phyloP scores from a whole-genome alignment of 2,113 vertebrate species.

The Mesitornis unicolor region DNA sequence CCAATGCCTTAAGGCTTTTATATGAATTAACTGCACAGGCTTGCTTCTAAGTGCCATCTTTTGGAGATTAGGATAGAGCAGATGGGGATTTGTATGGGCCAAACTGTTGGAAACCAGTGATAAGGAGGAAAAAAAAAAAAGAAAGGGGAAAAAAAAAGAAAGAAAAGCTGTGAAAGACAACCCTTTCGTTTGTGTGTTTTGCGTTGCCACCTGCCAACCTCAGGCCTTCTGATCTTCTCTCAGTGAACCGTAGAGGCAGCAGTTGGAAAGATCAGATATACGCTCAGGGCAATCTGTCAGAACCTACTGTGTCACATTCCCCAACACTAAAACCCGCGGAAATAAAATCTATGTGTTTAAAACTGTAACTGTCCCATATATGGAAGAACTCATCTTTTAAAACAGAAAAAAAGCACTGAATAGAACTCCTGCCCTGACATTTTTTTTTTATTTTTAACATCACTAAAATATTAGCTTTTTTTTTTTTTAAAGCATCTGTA shows the following conservation, averaged over 20 bases:
- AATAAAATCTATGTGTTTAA: not conserved
- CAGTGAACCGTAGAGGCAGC: not conserved
- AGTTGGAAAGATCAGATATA: conserved; percentile 48
- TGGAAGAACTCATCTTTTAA: not conserved
- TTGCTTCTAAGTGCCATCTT: conserved; percentile 6
- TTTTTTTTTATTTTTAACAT: not conserved
- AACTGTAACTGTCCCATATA: not conserved
- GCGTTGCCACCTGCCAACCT: conserved; percentile 6
- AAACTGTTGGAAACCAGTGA: not conserved
- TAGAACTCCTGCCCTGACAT: fast-evolving
- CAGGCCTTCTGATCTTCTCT: conserved; percentile 49
- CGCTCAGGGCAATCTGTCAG: conserved; percentile 40
- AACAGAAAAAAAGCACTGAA: not conserved
- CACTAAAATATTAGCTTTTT: not conserved
- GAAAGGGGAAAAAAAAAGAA: not conserved
- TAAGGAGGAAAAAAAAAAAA: not conserved
- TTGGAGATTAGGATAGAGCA: conserved; percentile 8
- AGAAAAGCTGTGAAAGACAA: not conserved
- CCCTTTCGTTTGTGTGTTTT: conserved; percentile 1
- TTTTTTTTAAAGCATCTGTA: not conserved
- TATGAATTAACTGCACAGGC: not conserved
- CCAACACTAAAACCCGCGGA: not conserved
- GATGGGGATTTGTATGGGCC: conserved; percentile 34
- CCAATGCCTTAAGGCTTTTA: not conserved
- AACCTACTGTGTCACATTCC: conserved; percentile 12